These are phyloP conservation scores for Siniperca scherzeri DNA, from an alignment of 2,797 vertebrate species.

Conservation along the genomic window DNA sequence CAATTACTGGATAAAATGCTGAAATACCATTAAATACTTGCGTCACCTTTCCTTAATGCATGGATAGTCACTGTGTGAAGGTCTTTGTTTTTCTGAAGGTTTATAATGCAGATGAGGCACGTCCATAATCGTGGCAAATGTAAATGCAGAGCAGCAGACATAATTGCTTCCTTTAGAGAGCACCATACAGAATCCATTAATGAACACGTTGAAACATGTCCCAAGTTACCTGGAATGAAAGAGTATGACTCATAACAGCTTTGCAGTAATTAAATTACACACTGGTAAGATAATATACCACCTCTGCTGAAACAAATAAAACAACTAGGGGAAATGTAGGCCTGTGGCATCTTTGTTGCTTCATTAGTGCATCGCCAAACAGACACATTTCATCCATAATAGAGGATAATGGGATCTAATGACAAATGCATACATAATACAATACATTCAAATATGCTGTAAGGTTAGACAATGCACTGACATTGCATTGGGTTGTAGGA, in stretches of 20 bases:
- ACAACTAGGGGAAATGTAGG: background rate
- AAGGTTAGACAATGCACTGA: background rate
- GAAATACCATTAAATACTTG: background rate
- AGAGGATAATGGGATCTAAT: background rate
- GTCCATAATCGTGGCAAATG: background rate
- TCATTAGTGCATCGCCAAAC: background rate
- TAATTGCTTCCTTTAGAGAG: constrained; percentile 35
- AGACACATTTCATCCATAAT: background rate
- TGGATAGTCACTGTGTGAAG: rapidly evolving
- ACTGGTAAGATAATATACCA: background rate
- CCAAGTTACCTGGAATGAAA: background rate
- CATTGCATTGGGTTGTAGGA: background rate
- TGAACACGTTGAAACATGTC: constrained; percentile 61
- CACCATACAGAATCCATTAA: constrained; percentile 10
- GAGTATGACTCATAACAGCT: background rate
- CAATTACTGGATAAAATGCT: background rate
- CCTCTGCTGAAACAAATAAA: background rate
- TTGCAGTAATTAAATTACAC: background rate
- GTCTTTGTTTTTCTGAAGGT: background rate
- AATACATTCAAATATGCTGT: background rate
- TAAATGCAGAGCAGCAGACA: constrained; percentile 36
- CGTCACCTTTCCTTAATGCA: background rate
- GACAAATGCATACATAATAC: background rate
- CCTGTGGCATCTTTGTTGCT: constrained; percentile 11
- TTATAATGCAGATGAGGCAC: background rate